Conservation (phyloP, 2,113 vertebrate species). For the Nycticorax nycticorax region DNA sequence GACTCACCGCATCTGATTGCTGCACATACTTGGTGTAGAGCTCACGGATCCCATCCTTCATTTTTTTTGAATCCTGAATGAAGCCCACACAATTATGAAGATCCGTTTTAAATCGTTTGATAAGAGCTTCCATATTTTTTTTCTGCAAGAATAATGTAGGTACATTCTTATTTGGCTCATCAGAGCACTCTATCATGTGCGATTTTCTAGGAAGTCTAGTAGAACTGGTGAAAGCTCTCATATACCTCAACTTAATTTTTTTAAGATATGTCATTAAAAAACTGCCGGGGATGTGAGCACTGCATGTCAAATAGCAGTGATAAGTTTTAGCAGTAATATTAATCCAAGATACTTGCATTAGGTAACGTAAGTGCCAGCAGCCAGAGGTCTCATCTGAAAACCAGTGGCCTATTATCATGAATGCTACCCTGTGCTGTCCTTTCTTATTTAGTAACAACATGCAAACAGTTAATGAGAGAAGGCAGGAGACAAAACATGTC, state of each 20-base stretch:
- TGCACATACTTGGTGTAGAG: slow-evolving; percentile 82
- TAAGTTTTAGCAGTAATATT: neutral
- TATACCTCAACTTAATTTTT: neutral
- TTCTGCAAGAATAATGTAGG: slow-evolving; percentile 71
- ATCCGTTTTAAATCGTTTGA: slow-evolving; percentile 85
- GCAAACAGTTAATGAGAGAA: neutral
- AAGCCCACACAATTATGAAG: slow-evolving; percentile 82
- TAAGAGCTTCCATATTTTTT: slow-evolving; percentile 75
- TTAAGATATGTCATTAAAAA: neutral
- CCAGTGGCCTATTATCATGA: neutral
- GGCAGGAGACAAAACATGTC: neutral
- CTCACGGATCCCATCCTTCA: slow-evolving; percentile 80
- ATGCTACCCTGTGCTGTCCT: neutral
- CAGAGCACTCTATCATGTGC: neutral
- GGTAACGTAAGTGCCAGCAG: neutral
- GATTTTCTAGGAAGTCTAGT: neutral
- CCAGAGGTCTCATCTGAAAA: neutral
- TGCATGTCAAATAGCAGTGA: neutral
- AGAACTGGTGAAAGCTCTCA: neutral
- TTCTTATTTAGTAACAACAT: neutral
- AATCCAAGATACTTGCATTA: neutral
- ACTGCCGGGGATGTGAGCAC: neutral
- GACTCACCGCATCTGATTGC: slow-evolving; percentile 80
- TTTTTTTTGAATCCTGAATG: slow-evolving; percentile 84
- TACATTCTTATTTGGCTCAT: neutral